Conservation (phyloP, 2,888 invertebrate genomes). For the Germaria angustata region DNA sequence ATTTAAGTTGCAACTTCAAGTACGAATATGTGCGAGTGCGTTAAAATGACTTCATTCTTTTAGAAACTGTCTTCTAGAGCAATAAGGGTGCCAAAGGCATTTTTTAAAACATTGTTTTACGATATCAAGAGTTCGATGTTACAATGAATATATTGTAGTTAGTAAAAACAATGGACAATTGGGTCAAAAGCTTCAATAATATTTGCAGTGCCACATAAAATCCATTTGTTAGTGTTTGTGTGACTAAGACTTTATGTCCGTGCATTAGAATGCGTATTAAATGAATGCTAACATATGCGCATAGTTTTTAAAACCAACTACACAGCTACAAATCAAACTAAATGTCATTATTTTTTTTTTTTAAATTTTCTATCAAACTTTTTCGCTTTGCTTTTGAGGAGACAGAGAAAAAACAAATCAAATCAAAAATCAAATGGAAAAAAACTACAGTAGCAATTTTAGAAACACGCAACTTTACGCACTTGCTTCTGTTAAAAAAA, state of each 20-base stretch:
- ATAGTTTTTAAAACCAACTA: conserved; percentile 55
- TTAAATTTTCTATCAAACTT: conserved; percentile 36
- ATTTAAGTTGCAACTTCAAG: too few species aligned
- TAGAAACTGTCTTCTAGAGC: too few species aligned
- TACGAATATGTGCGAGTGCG: too few species aligned
- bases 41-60: too few species aligned
- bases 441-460: conserved; percentile 39
- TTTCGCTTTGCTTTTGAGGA: conserved; percentile 7
- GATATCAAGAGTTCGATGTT: background rate
- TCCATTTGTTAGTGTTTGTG: conserved; percentile 17
- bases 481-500: conserved; percentile 41
- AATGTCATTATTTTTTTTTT: conserved; percentile 57
- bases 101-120: background rate
- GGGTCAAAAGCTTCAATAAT: conserved; percentile 62
- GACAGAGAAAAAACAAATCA: background rate
- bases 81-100: conserved; percentile 58
- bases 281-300: conserved; percentile 62
- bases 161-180: conserved; percentile 54
- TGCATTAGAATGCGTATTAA: conserved; percentile 31
- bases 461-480: conserved; percentile 63
- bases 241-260: background rate
- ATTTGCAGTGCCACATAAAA: conserved; percentile 22
- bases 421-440: background rate
- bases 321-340: conserved; percentile 63
- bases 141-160: conserved; percentile 7